Evolutionary conservation across 2,113 vertebrate species (phyloP), one percentile per base, ranked within the genome.

Genomic region (Corynorhinus townsendii): DNA sequence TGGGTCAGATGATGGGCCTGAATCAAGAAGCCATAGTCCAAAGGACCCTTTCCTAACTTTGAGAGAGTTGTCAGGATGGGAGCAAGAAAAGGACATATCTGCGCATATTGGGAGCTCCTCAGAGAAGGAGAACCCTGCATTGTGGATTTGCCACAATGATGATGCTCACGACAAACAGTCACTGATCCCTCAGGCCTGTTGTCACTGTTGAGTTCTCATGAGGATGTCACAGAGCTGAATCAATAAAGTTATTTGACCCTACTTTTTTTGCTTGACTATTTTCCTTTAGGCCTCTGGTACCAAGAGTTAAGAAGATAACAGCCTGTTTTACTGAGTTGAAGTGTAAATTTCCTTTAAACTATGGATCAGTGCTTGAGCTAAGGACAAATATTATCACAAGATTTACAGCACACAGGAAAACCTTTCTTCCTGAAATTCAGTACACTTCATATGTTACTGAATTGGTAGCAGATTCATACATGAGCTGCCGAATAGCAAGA

Each of bases 301-400:
- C 52, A 93, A 96, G 69, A 96, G 84, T 85, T 90, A 91, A 93
- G 69, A 93, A 95, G 86, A 87, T 54, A 94, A 95, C 80, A 89
- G n/a, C 35, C 38, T 96, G 40, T 86, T 84, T 92, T 80, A 52
- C 40, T 85, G 76, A 75, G 82, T 81, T 95, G 71, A 93, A 93
- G 56, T 93, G 26, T 95, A 85, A 96, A 97, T 93, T 95, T 93
- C 81, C 82, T 95, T 89, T 94, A 33, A 92, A 86, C 66, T 90
- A 16, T 10, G 17, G 72, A 92, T 93, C 68, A 90, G 73, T 90
- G 72, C 66, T 94, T 85, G 71, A 90, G 82, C 81, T 96, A 95
- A 96, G 47, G 47, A 92, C 66, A 96, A 96, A 96, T 84, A 95
- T 91, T 94, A 96, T 69, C 81, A 91, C 87, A 94, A 95, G 84